Evolutionary conservation across 2,797 vertebrate genomes (phyloP).

Genomic region (Gymnodraco acuticeps): DNA sequence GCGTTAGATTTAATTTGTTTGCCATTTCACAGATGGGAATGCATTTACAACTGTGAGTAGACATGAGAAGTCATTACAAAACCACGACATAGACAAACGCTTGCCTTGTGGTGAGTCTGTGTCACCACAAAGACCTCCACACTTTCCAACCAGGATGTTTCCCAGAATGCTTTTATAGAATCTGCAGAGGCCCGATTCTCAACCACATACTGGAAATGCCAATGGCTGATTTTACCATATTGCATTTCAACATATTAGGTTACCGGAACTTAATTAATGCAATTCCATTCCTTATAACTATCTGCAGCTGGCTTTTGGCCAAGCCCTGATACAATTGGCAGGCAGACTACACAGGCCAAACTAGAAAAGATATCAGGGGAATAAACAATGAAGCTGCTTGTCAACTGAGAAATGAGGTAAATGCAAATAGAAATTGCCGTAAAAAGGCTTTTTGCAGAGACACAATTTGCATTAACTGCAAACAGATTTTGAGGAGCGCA

Average conservation of each 20-base stretch:
- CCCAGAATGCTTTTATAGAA: conserved; percentile 77
- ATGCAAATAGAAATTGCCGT: conserved; percentile 46
- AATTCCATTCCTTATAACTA: conserved; percentile 78
- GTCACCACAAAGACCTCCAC: conserved; percentile 70
- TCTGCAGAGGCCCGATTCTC: conserved; percentile 59
- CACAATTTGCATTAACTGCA: conserved; percentile 49
- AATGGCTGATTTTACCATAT: conserved; percentile 80
- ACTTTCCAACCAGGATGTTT: conserved; percentile 69
- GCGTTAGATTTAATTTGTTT: conserved; percentile 88
- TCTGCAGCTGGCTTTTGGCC: conserved; percentile 76
- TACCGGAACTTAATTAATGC: conserved; percentile 81
- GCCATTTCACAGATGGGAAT: conserved; percentile 85
- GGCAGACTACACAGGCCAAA: conserved; percentile 57
- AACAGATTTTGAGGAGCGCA: conserved; percentile 33
- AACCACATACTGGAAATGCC: conserved; percentile 77
- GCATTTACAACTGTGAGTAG: conserved; percentile 79
- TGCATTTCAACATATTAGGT: conserved; percentile 80
- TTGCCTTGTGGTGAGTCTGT: conserved; percentile 70
- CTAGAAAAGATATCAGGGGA: conserved; percentile 57
- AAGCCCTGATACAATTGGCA: conserved; percentile 72
- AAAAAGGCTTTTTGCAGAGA: conserved; percentile 38
- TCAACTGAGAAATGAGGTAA: conserved; percentile 49
- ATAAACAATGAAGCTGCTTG: conserved; percentile 74
- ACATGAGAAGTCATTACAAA: conserved; percentile 80
- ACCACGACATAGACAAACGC: conserved; percentile 70